Conservation (phyloP, 2,113 vertebrate genomes). For the Probosciger aterrimus region DNA sequence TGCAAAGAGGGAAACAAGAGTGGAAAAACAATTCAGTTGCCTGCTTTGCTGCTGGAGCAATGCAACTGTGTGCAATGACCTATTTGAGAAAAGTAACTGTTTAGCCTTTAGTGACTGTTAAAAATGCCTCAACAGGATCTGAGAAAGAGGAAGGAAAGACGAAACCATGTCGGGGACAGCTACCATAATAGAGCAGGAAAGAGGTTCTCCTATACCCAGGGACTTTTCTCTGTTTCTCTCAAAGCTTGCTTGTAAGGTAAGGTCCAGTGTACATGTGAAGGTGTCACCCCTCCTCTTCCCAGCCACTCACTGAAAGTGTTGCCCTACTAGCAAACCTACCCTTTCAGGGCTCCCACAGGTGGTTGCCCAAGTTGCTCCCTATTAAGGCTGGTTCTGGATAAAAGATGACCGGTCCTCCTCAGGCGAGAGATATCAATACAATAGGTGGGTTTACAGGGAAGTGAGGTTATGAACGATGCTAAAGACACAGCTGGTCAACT, state of each 20-base stretch:
- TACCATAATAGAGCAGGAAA: background rate
- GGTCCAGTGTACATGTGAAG: background rate
- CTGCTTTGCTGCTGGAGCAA: conserved; percentile 7
- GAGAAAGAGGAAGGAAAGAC: background rate
- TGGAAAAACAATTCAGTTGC: conserved; percentile 16
- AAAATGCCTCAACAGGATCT: background rate
- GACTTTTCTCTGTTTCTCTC: background rate
- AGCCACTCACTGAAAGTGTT: background rate
- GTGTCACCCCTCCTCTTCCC: background rate
- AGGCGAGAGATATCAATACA: background rate
- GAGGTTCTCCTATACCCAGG: background rate
- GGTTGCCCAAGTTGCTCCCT: background rate
- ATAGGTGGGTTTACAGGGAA: background rate
- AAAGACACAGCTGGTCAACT: background rate
- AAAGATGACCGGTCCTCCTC: background rate
- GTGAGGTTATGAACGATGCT: background rate
- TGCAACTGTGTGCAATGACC: background rate
- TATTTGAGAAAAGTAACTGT: background rate
- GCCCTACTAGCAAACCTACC: background rate
- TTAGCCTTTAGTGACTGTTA: background rate
- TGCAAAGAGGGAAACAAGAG: conserved; percentile 25
- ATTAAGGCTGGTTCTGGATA: background rate
- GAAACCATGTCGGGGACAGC: background rate
- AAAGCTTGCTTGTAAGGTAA: background rate
- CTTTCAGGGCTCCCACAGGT: background rate